A percentile compares a stretch with the other conserved stretches of the same genome.
These are phyloP conservation scores for Heteromurus nitidus DNA, from an alignment of 2,888 invertebrate genomes.

Conservation along the genomic window DNA sequence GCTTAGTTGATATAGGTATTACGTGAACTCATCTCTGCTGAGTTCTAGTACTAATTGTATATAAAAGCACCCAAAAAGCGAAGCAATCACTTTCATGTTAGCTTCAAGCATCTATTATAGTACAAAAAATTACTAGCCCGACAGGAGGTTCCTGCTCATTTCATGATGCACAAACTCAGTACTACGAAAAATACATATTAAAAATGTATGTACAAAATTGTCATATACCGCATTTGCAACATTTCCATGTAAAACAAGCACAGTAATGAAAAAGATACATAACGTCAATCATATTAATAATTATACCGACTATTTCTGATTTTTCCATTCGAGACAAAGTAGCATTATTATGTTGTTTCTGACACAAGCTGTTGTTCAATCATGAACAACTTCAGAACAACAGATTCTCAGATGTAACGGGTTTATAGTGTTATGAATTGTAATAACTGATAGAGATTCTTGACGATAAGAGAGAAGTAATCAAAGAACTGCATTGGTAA, in stretches of 20 bases:
- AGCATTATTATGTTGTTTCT: slow-evolving; percentile 70
- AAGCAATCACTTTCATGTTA: slow-evolving; percentile 22
- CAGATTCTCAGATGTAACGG: background rate
- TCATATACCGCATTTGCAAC: slow-evolving; percentile 40
- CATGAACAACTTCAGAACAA: slow-evolving; percentile 60
- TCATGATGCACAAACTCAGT: slow-evolving; percentile 21
- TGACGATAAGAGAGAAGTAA: slow-evolving; percentile 34
- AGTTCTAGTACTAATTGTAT: too few species aligned
- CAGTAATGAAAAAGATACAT: slow-evolving; percentile 33
- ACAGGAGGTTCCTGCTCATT: slow-evolving; percentile 11
- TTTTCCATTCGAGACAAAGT: slow-evolving; percentile 69
- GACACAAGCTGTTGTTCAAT: slow-evolving; percentile 57
- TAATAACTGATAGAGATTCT: slow-evolving; percentile 13
- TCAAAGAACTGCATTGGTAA: slow-evolving; percentile 54
- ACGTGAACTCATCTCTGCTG: too few species aligned
- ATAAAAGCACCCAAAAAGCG: slow-evolving; percentile 23
- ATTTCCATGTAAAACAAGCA: slow-evolving; percentile 53
- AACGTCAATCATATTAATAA: slow-evolving; percentile 29
- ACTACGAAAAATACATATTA: slow-evolving; percentile 22
- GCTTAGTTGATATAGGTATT: too few species aligned
- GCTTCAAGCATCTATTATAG: slow-evolving; percentile 22
- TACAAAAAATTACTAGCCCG: background rate
- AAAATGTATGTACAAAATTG: background rate
- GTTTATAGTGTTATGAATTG: slow-evolving; percentile 13
- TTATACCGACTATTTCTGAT: slow-evolving; percentile 43